These are phyloP conservation scores for Porites cylindrica DNA, from an alignment of 92 coral and sea anemone genomes.

Conservation along the genomic window DNA sequence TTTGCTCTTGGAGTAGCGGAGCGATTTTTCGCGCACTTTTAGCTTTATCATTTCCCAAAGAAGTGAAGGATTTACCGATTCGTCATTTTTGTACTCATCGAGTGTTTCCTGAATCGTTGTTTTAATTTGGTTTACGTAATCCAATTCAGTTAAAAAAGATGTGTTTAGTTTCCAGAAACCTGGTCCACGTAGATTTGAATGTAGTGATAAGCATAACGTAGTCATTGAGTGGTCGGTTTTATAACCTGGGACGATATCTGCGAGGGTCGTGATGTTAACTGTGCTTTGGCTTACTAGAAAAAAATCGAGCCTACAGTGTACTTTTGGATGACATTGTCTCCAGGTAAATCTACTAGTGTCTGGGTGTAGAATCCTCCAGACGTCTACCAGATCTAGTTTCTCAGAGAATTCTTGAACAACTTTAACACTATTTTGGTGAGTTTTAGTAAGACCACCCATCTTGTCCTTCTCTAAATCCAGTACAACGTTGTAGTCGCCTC, in stretches of 20 bases:
- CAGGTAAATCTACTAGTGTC: background rate
- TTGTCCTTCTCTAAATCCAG: no score
- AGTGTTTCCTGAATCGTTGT: no score
- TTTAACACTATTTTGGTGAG: no score
- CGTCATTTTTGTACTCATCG: no score
- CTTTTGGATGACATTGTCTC: background rate
- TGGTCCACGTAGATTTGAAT: background rate
- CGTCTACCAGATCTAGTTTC: conserved; percentile 31
- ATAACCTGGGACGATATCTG: conserved; percentile 7
- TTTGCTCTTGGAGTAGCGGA: no score
- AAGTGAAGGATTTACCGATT: background rate
- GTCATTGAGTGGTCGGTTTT: conserved; percentile 16
- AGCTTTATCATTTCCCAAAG: background rate
- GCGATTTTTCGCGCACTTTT: background rate
- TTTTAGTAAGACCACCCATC: no score
- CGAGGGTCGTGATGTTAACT: background rate
- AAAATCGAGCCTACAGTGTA: conserved; percentile 1
- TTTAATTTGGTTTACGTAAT: background rate
- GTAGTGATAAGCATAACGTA: background rate
- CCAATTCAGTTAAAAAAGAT: conserved; percentile 5
- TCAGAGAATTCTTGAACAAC: no score
- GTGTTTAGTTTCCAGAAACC: background rate
- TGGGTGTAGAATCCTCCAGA: conserved; percentile 34
- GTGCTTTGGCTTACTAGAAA: background rate
- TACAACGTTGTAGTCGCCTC: conserved; percentile 39